Evolutionary conservation across 2,113 vertebrate genomes (phyloP).

Genomic region (Pedetes capensis): DNA sequence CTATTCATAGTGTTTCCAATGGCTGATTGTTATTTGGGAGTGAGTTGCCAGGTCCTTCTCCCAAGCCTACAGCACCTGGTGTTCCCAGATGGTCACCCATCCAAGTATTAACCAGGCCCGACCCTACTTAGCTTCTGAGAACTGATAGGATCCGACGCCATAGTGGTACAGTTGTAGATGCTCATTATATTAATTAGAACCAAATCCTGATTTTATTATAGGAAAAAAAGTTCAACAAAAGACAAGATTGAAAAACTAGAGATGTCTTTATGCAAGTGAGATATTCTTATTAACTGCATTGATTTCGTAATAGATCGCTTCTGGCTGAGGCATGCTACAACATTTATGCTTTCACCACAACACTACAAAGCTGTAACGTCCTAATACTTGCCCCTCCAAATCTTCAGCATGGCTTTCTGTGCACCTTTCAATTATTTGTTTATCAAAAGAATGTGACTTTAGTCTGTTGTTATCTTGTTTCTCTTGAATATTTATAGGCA

Average conservation of each 20-base stretch:
- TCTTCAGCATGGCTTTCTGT: neutral
- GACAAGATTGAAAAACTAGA: neutral
- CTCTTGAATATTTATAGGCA: neutral
- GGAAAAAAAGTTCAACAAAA: neutral
- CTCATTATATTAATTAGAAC: neutral
- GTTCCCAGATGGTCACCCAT: too few species aligned
- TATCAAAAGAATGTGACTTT: neutral
- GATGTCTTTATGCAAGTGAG: neutral
- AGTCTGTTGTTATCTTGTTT: neutral
- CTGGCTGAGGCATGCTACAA: accelerated
- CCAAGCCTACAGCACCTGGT: too few species aligned
- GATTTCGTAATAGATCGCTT: neutral
- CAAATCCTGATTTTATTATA: neutral
- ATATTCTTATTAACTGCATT: neutral
- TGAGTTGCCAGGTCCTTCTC: too few species aligned
- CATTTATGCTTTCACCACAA: neutral
- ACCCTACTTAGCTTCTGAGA: too few species aligned
- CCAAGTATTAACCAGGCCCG: too few species aligned
- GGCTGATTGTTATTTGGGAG: too few species aligned
- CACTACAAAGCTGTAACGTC: neutral
- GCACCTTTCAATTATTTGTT: neutral
- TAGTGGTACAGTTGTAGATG: too few species aligned
- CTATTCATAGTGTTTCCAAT: too few species aligned
- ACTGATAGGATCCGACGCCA: too few species aligned
- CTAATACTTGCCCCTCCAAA: neutral